phyloP scores from a whole-genome alignment of 2,113 vertebrate species.

The Psilopsiagon aymara region DNA sequence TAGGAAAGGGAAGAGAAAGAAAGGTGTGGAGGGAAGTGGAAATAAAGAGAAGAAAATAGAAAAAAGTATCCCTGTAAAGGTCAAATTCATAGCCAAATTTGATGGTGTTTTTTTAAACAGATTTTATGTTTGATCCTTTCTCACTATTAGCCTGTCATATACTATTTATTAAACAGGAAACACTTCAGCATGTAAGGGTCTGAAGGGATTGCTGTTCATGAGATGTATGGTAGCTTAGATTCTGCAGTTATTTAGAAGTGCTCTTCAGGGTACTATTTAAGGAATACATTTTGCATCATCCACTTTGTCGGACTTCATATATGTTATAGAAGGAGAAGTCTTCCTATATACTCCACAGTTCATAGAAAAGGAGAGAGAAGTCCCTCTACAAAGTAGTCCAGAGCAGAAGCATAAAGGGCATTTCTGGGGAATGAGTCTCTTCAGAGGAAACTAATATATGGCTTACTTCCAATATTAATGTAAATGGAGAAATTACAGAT shows the following conservation, averaged over 20 bases:
- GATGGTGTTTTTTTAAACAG: not conserved
- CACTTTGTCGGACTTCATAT: not conserved
- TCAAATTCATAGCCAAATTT: not conserved
- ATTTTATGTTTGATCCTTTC: not conserved
- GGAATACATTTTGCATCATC: not conserved
- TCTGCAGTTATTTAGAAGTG: not conserved
- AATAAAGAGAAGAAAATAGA: not conserved
- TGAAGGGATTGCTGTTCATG: not conserved
- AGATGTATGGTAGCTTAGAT: not conserved
- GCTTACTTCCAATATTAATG: not conserved
- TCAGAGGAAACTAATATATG: not conserved
- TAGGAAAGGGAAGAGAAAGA: not conserved
- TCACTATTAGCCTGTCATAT: not conserved
- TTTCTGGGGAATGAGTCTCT: not conserved
- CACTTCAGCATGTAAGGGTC: not conserved
- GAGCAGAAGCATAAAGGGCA: not conserved
- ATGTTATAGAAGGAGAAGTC: not conserved
- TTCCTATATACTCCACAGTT: rapidly evolving
- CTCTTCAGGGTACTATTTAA: not conserved
- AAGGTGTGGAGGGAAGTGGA: not conserved
- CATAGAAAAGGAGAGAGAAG: not conserved
- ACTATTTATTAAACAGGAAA: not conserved
- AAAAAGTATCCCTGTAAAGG: not conserved
- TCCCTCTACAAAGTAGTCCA: not conserved
- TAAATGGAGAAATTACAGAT: not conserved